These are phyloP conservation scores for Agonopterix alstromeriana DNA, from an alignment of 2,888 invertebrate genomes.

Conservation along the genomic window DNA sequence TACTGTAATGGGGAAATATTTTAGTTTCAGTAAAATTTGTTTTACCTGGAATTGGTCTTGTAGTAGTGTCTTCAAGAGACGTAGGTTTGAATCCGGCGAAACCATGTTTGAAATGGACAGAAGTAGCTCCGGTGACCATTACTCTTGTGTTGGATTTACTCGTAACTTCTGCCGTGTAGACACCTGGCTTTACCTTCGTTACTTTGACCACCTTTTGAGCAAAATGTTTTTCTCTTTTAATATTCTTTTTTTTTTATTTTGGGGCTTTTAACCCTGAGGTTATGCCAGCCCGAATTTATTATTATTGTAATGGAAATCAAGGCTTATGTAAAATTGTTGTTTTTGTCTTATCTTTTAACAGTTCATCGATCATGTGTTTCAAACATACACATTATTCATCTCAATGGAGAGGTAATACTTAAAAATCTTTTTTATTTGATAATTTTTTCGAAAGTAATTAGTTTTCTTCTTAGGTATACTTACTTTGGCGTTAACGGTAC, in stretches of 20 bases:
- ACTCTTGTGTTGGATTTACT: slow-evolving; percentile 22
- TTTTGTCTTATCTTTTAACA: too few relatives aligned
- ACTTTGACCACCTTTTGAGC: slow-evolving; percentile 30
- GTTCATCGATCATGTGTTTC: too few relatives aligned
- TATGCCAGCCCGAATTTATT: neutral
- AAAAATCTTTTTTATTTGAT: too few relatives aligned
- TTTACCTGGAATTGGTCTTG: slow-evolving; percentile 36
- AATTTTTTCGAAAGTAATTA: too few relatives aligned
- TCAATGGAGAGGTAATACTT: too few relatives aligned
- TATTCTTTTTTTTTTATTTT: too few relatives aligned
- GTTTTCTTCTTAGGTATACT: slow-evolving; percentile 9
- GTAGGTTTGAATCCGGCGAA: slow-evolving; percentile 30
- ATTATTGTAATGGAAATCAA: too few relatives aligned
- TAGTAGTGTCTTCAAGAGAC: slow-evolving; percentile 28
- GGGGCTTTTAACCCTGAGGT: too few relatives aligned
- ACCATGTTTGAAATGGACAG: slow-evolving; percentile 36
- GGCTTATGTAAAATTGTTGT: too few relatives aligned
- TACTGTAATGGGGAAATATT: neutral
- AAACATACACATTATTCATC: too few relatives aligned
- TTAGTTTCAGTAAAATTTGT: too few relatives aligned
- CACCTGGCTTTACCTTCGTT: slow-evolving; percentile 20
- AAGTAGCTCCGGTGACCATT: slow-evolving; percentile 26
- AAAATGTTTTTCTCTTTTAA: too few relatives aligned
- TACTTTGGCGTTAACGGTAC: slow-evolving; percentile 21
- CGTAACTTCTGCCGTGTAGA: slow-evolving; percentile 25